phyloP scores from a whole-genome alignment of 1,140 invertebrate species.

The Listronotus bonariensis region DNA sequence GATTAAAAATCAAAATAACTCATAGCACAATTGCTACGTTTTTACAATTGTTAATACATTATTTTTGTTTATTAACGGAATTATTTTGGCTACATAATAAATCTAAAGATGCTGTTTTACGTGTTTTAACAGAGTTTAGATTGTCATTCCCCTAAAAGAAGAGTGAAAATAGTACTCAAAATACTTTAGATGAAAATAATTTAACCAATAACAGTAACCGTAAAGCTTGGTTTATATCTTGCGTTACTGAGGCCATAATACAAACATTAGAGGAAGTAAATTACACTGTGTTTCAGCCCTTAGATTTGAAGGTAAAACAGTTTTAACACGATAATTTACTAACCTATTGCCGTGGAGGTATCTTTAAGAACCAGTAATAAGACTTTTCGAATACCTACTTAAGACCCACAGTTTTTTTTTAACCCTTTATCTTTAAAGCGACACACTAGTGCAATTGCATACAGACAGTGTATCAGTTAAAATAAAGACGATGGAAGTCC shows the following conservation, averaged over 20 bases:
- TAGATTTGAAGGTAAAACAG: slow-evolving; percentile 42
- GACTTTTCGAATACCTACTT: too few species aligned
- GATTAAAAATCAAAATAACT: too few species aligned
- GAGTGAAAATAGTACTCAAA: slow-evolving; percentile 15
- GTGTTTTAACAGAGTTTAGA: slow-evolving; percentile 27
- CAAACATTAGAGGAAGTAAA: slow-evolving; percentile 51
- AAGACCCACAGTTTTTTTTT: too few species aligned
- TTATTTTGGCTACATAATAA: too few species aligned
- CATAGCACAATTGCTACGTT: too few species aligned
- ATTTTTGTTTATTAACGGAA: not conserved
- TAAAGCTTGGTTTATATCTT: slow-evolving; percentile 48
- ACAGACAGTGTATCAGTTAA: too few species aligned
- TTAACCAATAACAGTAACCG: slow-evolving; percentile 40
- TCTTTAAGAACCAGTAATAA: not conserved
- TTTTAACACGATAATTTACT: slow-evolving; percentile 13
- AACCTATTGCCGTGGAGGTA: not conserved
- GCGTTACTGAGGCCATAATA: slow-evolving; percentile 46
- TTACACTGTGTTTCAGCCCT: slow-evolving; percentile 43
- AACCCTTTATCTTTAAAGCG: too few species aligned
- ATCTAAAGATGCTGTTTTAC: not conserved
- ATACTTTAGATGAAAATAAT: slow-evolving; percentile 35
- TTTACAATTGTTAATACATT: not conserved
- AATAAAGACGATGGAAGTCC: too few species aligned
- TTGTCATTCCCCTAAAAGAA: slow-evolving; percentile 19
- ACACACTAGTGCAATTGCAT: too few species aligned